A percentile compares a stretch with the other conserved stretches of the same genome.
Evolutionary conservation across 2,113 vertebrate genomes (phyloP).

Genomic region (Tiliqua scincoides): DNA sequence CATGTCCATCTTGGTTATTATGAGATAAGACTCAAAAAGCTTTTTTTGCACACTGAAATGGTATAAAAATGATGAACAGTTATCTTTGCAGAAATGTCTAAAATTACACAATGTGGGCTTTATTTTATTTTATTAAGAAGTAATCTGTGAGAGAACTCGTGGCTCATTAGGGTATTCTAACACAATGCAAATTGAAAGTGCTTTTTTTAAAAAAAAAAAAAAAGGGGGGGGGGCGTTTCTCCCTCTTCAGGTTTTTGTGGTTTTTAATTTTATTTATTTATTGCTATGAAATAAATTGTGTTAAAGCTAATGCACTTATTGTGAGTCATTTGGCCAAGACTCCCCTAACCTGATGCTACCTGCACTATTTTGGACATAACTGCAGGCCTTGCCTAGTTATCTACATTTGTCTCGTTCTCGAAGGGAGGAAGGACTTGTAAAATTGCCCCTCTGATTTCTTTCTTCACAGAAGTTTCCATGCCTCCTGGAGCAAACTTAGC

Average conservation of each 20-base stretch:
- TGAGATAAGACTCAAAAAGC: not conserved
- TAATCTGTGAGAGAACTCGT: not conserved
- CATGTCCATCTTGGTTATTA: not conserved
- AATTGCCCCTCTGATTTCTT: conserved; percentile 41
- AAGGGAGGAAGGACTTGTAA: conserved; percentile 6
- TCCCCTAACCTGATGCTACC: conserved; percentile 46
- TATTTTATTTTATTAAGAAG: not conserved
- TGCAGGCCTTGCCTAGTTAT: conserved; percentile 48
- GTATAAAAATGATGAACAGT: not conserved
- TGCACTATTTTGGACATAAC: conserved; percentile 53
- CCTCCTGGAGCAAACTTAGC: conserved; percentile 45
- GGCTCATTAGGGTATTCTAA: conserved; percentile 28
- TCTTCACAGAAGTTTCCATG: conserved; percentile 26
- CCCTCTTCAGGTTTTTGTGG: not conserved
- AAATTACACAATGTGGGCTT: not conserved
- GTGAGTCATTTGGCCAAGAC: conserved; percentile 40
- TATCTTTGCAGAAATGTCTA: conserved; percentile 13
- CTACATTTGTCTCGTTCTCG: conserved; percentile 44
- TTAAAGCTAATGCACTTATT: conserved; percentile 29
- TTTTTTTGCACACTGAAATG: not conserved
- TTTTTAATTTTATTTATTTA: conserved; percentile 14
- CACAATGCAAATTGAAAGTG: conserved; percentile 42
- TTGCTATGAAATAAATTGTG: conserved; percentile 44
- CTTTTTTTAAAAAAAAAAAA: conserved; percentile 4
- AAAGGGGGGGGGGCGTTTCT: too few species aligned